These are phyloP conservation scores for Trypoxylus dichotomus DNA, from an alignment of 1,140 invertebrate species.

Conservation along the genomic window DNA sequence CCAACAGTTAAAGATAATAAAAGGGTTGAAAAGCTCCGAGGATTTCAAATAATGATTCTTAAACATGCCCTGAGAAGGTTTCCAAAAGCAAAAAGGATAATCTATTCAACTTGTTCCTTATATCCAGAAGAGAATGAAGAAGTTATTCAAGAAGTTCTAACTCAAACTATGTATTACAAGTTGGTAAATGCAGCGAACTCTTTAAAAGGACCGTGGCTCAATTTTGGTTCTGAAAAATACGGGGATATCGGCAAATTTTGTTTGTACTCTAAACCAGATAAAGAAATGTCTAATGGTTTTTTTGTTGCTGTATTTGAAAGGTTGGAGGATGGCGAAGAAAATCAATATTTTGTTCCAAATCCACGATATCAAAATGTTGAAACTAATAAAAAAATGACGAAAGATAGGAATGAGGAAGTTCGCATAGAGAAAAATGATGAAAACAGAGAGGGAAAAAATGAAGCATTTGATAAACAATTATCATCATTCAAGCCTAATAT, in stretches of 20 bases:
- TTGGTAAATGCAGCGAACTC: constrained; percentile 63
- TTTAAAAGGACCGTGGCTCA: constrained; percentile 66
- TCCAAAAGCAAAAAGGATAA: constrained; percentile 79
- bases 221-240: constrained; percentile 67
- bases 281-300: constrained; percentile 88
- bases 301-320: constrained; percentile 89
- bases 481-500: too few relatives aligned
- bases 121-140: constrained; percentile 90
- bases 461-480: too few relatives aligned
- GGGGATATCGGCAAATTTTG: constrained; percentile 68
- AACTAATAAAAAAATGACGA: background rate
- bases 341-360: constrained; percentile 44
- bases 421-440: background rate
- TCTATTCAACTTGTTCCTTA: constrained; percentile 95
- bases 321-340: constrained; percentile 47
- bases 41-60: constrained; percentile 84
- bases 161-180: constrained; percentile 62
- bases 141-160: constrained; percentile 71
- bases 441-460: background rate
- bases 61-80: constrained; percentile 82
- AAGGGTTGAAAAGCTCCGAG: constrained; percentile 67
- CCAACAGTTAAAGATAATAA: constrained; percentile 42
- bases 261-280: constrained; percentile 72
- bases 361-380: background rate
- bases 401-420: background rate